A percentile compares a stretch with the other conserved stretches of the same genome.
Conservation (phyloP, 1,140 invertebrate species). For the Drosophila cardini region DNA sequence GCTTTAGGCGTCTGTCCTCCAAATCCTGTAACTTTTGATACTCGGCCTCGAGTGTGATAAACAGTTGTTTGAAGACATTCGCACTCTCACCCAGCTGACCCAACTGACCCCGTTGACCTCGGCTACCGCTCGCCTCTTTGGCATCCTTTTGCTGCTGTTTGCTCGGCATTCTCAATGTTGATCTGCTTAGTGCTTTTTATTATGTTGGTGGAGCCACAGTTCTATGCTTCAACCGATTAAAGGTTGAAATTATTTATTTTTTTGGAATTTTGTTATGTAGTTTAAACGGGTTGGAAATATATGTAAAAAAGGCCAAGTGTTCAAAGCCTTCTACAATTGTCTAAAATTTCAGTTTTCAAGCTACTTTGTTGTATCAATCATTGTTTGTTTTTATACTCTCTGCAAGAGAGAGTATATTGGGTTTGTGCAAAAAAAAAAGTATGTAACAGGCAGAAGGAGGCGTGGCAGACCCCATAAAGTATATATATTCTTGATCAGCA, state of each 20-base stretch:
- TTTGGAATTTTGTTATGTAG: not conserved
- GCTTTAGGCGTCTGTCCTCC: constrained; percentile 27
- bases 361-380: too few relatives aligned
- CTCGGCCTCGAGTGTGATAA: constrained; percentile 45
- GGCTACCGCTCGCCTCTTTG: not conserved
- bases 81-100: not conserved
- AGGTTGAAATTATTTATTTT: not conserved
- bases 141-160: not conserved
- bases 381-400: too few relatives aligned
- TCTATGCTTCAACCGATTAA: not conserved
- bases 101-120: not conserved
- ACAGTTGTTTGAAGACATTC: constrained; percentile 29
- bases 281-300: not conserved
- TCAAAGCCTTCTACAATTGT: not conserved
- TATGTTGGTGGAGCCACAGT: not conserved
- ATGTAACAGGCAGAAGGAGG: too few relatives aligned
- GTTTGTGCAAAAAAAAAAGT: too few relatives aligned
- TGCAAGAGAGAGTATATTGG: too few relatives aligned
- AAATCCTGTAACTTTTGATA: constrained; percentile 40
- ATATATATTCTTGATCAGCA: too few relatives aligned
- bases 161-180: not conserved
- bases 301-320: not conserved
- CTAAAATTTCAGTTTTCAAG: too few relatives aligned
- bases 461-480: too few relatives aligned
- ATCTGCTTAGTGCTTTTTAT: not conserved